Percentiles rank a stretch among this genome's conserved stretches.
These are phyloP conservation scores for Panulirus ornatus DNA, from an alignment of 1,140 invertebrate species.

Conservation along the genomic window DNA sequence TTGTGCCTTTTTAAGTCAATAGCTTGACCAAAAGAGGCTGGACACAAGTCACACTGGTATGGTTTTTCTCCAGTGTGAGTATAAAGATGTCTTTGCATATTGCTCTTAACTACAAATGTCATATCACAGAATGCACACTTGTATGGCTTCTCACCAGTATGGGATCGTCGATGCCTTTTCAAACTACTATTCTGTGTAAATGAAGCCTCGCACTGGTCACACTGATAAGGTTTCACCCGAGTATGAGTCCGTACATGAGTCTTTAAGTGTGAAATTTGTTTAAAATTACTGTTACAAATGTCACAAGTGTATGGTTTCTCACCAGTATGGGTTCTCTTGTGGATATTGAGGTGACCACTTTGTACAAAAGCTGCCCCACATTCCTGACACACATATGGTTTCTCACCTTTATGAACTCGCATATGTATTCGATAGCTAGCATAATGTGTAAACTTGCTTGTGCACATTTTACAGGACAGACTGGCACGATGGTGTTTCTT, in stretches of 20 bases:
- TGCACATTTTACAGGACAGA: conserved; percentile 69
- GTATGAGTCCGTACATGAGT: conserved; percentile 78
- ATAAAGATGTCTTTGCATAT: conserved; percentile 76
- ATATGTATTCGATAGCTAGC: conserved; percentile 80
- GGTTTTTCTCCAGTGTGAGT: conserved; percentile 76
- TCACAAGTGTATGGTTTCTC: conserved; percentile 91
- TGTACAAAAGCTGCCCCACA: conserved; percentile 79
- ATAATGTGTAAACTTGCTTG: conserved; percentile 71
- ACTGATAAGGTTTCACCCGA: conserved; percentile 82
- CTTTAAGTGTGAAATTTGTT: conserved; percentile 83
- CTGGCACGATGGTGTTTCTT: conserved; percentile 64
- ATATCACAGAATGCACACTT: conserved; percentile 76
- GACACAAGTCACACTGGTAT: conserved; percentile 80
- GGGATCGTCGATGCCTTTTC: conserved; percentile 74
- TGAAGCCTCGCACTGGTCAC: conserved; percentile 79
- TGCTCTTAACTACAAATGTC: conserved; percentile 76
- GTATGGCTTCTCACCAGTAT: conserved; percentile 77
- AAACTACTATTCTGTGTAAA: conserved; percentile 74
- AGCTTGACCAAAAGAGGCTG: conserved; percentile 79
- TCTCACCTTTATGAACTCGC: conserved; percentile 79
- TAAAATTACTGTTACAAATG: conserved; percentile 93
- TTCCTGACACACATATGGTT: conserved; percentile 79
- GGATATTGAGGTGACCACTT: conserved; percentile 91
- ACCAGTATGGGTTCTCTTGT: conserved; percentile 88
- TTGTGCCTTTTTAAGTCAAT: conserved; percentile 74